Evolutionary conservation across 2,888 invertebrate species (phyloP), one percentile per base, ranked within the genome.

Genomic region (Conistra vaccinii): DNA sequence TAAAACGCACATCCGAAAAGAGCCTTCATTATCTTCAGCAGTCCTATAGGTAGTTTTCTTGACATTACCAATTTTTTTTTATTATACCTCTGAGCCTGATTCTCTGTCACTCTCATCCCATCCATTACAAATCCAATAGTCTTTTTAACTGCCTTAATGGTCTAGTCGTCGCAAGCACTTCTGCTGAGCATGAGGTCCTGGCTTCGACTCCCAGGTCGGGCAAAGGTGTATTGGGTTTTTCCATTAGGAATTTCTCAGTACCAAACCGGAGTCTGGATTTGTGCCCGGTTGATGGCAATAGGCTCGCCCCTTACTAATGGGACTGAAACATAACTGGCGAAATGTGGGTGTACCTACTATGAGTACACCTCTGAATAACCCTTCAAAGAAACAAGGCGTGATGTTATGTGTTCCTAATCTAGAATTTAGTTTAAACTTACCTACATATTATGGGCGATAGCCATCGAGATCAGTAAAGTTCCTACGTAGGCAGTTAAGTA

Each of bases 401-500:
- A n/a, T n/a, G n/a, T n/a, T n/a, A n/a, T n/a, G n/a, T n/a, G n/a
- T 78, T 79, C 26, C 29, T 23, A 61, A 78, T 42, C 29, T 51
- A 55, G 35, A 55, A 35, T 12, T 57, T 17, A 29, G 9, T 48
- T 55, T 29, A 3, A n/a, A 45, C 60, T 10, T 55, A 42, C 39
- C 26, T 29, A 29, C 53, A 35, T 69, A 76, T 55, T 48, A 73
- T 12, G 14, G 42, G 9, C 29, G 51, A 58, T 69, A 69, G 14
- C 26, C 26, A 73, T 73, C 51, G n/a, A 20, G 29, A 60, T 32
- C 26, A 29, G 23, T 53, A 26, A 60, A 65, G 23, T 45, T 60
- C n/a, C 9, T 74, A 32, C 53, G 61, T 66, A 73, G 45, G 65
- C n/a, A 35, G 53, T 10, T 60, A 72, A 53, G 12, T 32, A n/a